A percentile compares a stretch with the other conserved stretches of the same genome.
Evolutionary conservation across 2,113 vertebrate species (phyloP).

Genomic region (Labeo catla): DNA sequence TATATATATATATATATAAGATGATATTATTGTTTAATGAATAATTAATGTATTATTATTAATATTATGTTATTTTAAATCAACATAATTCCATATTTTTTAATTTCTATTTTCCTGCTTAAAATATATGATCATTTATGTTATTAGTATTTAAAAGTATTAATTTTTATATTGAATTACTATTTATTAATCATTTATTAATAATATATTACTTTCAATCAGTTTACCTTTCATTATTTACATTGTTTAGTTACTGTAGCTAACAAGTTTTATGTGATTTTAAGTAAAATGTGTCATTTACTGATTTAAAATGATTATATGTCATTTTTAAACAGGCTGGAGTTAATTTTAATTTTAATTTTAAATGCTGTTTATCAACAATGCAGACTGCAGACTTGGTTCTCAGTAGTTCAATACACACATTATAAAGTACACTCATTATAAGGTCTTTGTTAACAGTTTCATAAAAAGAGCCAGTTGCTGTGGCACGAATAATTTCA

Average conservation of each 20-base stretch:
- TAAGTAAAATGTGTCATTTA: not conserved
- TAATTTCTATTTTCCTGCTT: no score
- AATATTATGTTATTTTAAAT: not conserved
- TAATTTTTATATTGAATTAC: no score
- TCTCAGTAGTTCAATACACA: not conserved
- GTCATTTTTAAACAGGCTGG: not conserved
- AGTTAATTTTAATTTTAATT: not conserved
- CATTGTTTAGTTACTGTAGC: not conserved
- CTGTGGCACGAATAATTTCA: not conserved
- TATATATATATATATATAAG: no score
- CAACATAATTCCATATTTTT: no score
- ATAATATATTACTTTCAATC: not conserved
- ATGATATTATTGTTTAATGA: no score
- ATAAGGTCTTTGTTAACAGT: not conserved
- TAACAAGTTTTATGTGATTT: not conserved
- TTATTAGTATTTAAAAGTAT: no score
- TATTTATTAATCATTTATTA: no score
- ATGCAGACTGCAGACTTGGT: not conserved
- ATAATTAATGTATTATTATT: not conserved
- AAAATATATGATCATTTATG: no score
- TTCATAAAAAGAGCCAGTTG: not conserved
- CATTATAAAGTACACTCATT: not conserved
- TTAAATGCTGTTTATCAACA: not conserved
- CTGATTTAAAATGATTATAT: not conserved
- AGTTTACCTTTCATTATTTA: not conserved